Evolutionary conservation across 1,140 invertebrate genomes (phyloP), one percentile per base, ranked within the genome.

Genomic region (Danaus melanippus): DNA sequence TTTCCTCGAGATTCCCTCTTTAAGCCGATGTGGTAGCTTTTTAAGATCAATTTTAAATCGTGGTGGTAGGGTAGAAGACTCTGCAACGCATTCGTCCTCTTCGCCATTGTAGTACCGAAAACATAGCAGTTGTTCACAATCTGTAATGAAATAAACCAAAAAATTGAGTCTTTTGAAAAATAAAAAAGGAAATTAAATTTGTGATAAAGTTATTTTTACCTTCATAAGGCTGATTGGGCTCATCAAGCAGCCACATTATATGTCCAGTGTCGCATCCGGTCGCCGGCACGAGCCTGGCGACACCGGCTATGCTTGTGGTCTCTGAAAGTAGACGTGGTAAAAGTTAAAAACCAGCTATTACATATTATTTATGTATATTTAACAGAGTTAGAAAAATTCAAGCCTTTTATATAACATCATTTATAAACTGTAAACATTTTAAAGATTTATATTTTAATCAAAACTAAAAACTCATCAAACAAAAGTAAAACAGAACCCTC

Each of bases 171-270:
- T 50, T 32, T 5, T 32, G 21, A 32, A 32, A 32, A 7, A 8
- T 32, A 32, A 32, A 7, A 32, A 32, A 0, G 4, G 21, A 32
- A 32, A 32, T 4, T 5, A 32, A 32, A 32, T 32, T 32, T 32
- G 7, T 32, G 2, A 32, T 1, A 3, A 32, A 32, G 2, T 32
- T 7, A 32, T 32, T 62, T 61, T 79, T 69, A 86, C 84, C 84
- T 86, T 84, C 81, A 77, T 86, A 84, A 71, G 81, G 82, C 69
- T 84, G 84, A 76, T 86, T 87, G 67, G 84, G 87, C 77, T 87
- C 84, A 76, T 87, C 84, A 79, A 87, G 84, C 75, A 88, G 81
- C 85, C 87, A 88, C 87, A 88, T 88, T 78, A 82, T 84, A 81
- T 84, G 74, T 74, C 80, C 84, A 70, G 67, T 78, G 67, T 81